phyloP scores from a whole-genome alignment of 2,797 vertebrate genomes.

The Crax fasciolata region DNA sequence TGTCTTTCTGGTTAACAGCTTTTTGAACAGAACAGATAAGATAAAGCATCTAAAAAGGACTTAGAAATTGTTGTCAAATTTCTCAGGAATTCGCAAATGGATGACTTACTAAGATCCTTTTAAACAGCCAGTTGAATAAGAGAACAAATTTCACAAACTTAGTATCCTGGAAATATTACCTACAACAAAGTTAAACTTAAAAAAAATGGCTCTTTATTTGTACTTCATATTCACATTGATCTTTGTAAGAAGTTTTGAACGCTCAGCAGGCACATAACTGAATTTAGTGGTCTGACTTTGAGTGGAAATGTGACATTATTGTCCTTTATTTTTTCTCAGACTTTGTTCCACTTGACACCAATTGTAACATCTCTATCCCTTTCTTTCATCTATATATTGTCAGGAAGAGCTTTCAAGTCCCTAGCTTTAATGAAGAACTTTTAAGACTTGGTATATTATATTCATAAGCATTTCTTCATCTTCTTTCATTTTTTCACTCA shows the following conservation, averaged over 20 bases:
- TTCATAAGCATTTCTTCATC: conserved; percentile 31
- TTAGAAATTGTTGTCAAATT: neutral
- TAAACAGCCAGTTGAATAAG: neutral
- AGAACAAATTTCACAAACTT: neutral
- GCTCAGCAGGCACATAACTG: neutral
- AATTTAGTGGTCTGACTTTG: neutral
- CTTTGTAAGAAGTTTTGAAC: neutral
- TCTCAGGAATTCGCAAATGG: neutral
- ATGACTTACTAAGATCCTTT: neutral
- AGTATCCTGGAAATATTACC: neutral
- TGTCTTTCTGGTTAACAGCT: neutral
- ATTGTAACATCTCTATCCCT: neutral
- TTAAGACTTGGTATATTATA: neutral
- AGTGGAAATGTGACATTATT: conserved; percentile 35
- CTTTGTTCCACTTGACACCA: neutral
- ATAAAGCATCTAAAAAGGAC: neutral
- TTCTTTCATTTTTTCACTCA: conserved; percentile 31
- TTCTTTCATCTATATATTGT: conserved; percentile 2
- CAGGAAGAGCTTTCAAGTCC: neutral
- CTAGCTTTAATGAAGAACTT: conserved; percentile 8
- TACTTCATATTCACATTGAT: neutral
- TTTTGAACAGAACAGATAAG: neutral
- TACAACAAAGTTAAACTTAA: neutral
- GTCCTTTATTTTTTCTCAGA: conserved; percentile 9
- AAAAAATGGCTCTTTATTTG: neutral